Base-by-base conservation (phyloP, 2,113 vertebrate genomes). In the Nibea coibor region DNA sequence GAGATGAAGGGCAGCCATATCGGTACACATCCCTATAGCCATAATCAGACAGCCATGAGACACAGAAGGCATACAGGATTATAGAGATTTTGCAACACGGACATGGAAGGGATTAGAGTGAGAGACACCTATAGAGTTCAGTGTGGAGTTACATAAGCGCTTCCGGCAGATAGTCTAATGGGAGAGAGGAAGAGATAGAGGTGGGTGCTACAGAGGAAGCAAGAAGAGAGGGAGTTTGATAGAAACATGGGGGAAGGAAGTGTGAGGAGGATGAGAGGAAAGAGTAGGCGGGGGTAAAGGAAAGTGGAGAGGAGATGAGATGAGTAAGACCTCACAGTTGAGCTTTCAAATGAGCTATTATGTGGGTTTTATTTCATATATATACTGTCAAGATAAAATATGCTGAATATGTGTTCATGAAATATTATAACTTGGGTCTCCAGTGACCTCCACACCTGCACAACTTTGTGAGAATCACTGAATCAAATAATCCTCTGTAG, bases 181-280 rank as follows among this genome's bases (percentile, higher is more conserved):
- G 79, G 82, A 76, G 71, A 66, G 67, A 77, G 68, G 63, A 59
- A 54, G 45, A 67, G 58, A 67, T 62, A 64, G 69, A 82, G 81
- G 81, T 35, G 56, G 87, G 69, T 74, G 82, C 81, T 56, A 43
- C 70, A 66, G 71, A 85, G 72, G 51, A 73, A 67, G 72, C 35
- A 39, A 39, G 50, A 66, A 79, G 26, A 61, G 26, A 83, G 48
- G 63, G 63, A 77, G 80, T 82, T 82, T 87, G 71, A 86, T 81
- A 57, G 76, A 65, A 82, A 76, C 70, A 68, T 48, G 73, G 69
- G 75, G 85, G 78, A 71, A 84, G 71, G 42, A 66, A 62, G 66
- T 26, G 69, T 62, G 67, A 82, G 64, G 64, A 83, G 74, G 86
- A 90, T 87, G 72, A 89, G 56, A 87, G 70, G 64, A 70, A 59